These are phyloP conservation scores for Manacus vitellinus DNA, from an alignment of 2,113 vertebrate species.

Conservation along the genomic window DNA sequence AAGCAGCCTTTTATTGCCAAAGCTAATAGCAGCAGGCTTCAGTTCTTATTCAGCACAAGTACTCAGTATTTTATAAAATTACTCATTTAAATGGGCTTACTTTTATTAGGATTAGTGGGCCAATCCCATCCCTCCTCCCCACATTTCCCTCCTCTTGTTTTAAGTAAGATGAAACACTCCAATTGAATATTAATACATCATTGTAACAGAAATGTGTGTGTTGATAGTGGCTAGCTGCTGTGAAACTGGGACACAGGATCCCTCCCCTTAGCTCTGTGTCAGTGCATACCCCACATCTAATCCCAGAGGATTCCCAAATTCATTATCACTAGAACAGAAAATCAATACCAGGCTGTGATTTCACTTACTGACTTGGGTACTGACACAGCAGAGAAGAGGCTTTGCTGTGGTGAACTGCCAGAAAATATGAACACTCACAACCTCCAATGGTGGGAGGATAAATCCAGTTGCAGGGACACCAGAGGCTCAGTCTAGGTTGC, in stretches of 20 bases:
- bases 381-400: not conserved
- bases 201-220: not conserved
- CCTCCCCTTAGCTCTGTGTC: not conserved
- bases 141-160: not conserved
- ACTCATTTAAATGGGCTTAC: constrained; percentile 3
- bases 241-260: not conserved
- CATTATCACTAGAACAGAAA: constrained; percentile 28
- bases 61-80: constrained; percentile 17
- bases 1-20: not conserved
- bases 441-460: not conserved
- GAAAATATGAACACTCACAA: not conserved
- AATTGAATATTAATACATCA: constrained; percentile 27
- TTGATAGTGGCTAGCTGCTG: not conserved
- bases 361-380: not conserved
- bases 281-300: not conserved
- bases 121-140: not conserved
- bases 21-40: not conserved
- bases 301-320: constrained; percentile 24
- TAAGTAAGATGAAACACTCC: not conserved
- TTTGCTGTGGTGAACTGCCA: not conserved
- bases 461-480: not conserved
- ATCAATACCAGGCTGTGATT: constrained; percentile 34
- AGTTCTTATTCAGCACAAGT: not conserved
- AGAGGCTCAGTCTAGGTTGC: not conserved
- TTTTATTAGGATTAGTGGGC: not conserved